Base-by-base conservation (phyloP, 1,140 invertebrate species). In the Limonius californicus region DNA sequence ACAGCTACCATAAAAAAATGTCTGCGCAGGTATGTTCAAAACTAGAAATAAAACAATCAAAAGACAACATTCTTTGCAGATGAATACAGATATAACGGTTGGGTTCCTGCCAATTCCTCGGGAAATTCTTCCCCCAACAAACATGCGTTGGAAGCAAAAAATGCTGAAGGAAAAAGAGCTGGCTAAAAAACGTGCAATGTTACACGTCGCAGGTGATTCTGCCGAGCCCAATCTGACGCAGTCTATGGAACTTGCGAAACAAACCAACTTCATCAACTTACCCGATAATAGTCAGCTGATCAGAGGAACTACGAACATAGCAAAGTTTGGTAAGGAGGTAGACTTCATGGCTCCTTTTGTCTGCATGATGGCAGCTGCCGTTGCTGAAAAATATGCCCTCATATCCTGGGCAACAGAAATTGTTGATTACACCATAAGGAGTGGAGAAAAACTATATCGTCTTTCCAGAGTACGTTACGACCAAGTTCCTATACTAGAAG, bases 291-390 rank as follows among this genome's bases (percentile, higher is more conserved):
- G 78, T 2, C 77, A 82, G 56, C 79, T 82, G 4, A 69, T 82
- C 16, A 66, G 74, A 54, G 80, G 79, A 3, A 71, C 70, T 1
- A 69, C 64, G 8, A 74, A 75, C n/a, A 70, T 82, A 23, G 63
- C 68, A 0, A 75, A 76, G 1, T 61, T 64, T 7, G 72, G 74
- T 8, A 54, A 67, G 20, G 63, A 72, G 1, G 68, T 76, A 0
- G 65, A 72, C 14, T 77, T 79, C 57, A 71, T 78, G 12, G 71
- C 81, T 1, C 82, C 81, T 0, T 83, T 82, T 64, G 73, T 77
- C 0, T 78, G 80, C 3, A 78, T 82, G n/a, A 81, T 82, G 79
- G 80, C 81, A 2, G 73, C 78, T 9, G 78, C 80, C 0, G 80
- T 80, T 0, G 80, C 79, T 1, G 78, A 80, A 64, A 82, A 83